Evolutionary conservation across 1,140 invertebrate genomes (phyloP), one percentile per base, ranked within the genome.

Genomic region (Drosophila orena): DNA sequence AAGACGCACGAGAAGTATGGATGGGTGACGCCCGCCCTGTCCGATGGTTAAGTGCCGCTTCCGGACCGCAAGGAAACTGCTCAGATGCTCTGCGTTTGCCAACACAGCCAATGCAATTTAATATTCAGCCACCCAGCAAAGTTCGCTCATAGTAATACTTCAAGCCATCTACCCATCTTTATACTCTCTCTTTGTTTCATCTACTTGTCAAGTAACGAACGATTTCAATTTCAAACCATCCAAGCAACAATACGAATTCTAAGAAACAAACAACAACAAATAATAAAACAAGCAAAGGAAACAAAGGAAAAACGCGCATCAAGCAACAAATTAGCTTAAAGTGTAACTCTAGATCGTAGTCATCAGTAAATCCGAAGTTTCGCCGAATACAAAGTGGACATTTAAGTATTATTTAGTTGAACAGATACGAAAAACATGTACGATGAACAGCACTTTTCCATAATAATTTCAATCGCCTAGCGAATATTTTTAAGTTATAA

Each of bases 1-100:
- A 97, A 97, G 90, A 97, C 97, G 3, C 97, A 97, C 84, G 96
- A 97, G 79, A 97, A 97, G 88, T 97, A 97, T 84, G 96, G 97
- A 35, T 97, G 97, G 97, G 96, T 97, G 10, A 97, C 96, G 17
- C 96, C 96, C 1, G 95, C 96, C 5, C 93, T 97, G 49, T 94
- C 96, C n/a, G 96, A 97, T 92, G 96, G 96, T 83, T 97, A 94
- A 84, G 55, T 11, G 3, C 7, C 3, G 27, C 5, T 5, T 7
- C 15, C n/a, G 3, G 12, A 20, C 17, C 38, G n/a, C 24, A 43
- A 46, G 55, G 40, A 15, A 61, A 22, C 73, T 42, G 80, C 76
- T 76, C 65, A 77, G 53, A 70, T 79, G 71, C 70, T 79, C 71
- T 86, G 65, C 75, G 75, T 86, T 86, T 86, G 79, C 83, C 83